Base-by-base conservation (phyloP, 2,113 vertebrate genomes). In the Eurypyga helias region DNA sequence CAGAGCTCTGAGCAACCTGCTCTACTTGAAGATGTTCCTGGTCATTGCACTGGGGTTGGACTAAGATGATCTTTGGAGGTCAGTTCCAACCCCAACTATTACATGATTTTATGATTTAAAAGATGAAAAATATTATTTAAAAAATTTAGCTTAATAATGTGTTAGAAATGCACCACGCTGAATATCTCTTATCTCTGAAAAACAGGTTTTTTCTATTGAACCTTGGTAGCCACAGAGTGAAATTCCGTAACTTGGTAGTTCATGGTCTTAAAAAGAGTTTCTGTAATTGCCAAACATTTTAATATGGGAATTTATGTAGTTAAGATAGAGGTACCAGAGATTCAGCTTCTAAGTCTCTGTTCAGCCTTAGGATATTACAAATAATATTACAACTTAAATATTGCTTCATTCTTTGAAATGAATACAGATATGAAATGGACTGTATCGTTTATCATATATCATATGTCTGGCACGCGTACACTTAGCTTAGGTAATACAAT, bases 361-460 rank as follows among this genome's bases (percentile, higher is more conserved):
- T 82, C 6, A 9, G 25, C 55, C 7, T 57, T 67, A 26, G 13
- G 34, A 14, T 43, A 33, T 69, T 65, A 33, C 6, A 64, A n/a
- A 38, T 17, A 4, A 13, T 43, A 33, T 69, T 65, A 33, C 6
- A 64, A n/a, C 34, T 17, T 4, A 90, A 82, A 82, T 66, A 33
- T 5, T 64, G 24, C 26, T 83, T 26, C 14, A 5, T 81, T 88
- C 29, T 88, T 55, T 60, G 2, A 60, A 89, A 64, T 89, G 0
- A 71, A 6, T 65, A 19, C 1, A 0, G 60, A 18, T 14, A 17
- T 78, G 55, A 73, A 75, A 62, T 23, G 8, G 11, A 51, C 57
- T 79, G 0, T 58, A 14, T 66, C 0, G 13, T 61, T 78, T 73
- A 4, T 52, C 17, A 41, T 13, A 3, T 73, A 5, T 52, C 17